Evolutionary conservation across 2,113 vertebrate genomes (phyloP).

Genomic region (Pimephales promelas): DNA sequence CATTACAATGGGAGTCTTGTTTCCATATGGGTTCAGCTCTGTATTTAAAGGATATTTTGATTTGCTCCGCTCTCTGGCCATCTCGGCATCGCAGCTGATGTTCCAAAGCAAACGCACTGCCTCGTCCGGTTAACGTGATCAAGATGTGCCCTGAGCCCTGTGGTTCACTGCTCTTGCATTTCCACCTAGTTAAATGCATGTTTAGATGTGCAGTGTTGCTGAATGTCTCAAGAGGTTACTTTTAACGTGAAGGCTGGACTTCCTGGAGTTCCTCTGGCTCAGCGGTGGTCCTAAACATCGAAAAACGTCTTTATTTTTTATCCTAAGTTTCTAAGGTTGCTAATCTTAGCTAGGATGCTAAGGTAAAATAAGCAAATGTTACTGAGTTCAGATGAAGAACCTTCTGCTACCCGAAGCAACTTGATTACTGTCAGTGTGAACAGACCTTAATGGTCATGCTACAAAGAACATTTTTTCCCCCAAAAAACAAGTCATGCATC

Average conservation of each 20-base stretch:
- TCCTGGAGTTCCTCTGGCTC: background rate
- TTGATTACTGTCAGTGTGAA: background rate
- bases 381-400: background rate
- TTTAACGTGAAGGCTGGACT: background rate
- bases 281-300: background rate
- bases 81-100: conserved; percentile 3
- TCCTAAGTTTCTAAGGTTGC: background rate
- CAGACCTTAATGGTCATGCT: background rate
- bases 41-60: conserved; percentile 49
- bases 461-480: background rate
- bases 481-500: background rate
- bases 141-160: conserved; percentile 46
- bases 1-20: conserved; percentile 50
- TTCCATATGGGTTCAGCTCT: conserved; percentile 41
- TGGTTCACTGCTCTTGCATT: conserved; percentile 17
- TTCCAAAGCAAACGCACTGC: conserved; percentile 53
- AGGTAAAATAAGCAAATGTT: background rate
- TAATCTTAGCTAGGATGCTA: background rate
- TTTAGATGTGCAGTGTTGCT: conserved; percentile 37
- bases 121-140: conserved; percentile 50
- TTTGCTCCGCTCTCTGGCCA: conserved; percentile 39
- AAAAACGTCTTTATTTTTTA: background rate
- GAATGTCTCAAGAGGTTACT: conserved; percentile 2
- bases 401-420: background rate
- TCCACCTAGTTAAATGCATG: conserved; percentile 37